Evolutionary conservation across 2,113 vertebrate species (phyloP).

Genomic region (Bufo bufo): DNA sequence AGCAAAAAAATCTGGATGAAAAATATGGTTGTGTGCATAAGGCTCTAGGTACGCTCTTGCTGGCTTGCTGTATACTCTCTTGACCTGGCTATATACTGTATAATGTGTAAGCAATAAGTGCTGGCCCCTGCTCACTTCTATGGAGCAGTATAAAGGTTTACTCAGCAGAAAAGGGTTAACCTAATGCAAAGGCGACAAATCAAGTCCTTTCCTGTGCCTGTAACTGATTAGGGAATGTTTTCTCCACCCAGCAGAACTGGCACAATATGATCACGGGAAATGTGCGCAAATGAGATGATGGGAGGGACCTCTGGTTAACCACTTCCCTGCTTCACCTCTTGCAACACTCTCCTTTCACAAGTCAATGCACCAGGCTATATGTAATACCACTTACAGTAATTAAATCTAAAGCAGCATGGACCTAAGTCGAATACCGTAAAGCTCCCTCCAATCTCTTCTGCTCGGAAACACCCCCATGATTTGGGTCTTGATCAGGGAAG

Average conservation of each 20-base stretch:
- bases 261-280: constrained; percentile 56
- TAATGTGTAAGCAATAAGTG: neutral
- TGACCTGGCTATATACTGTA: neutral
- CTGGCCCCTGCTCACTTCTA: neutral
- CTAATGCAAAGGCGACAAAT: constrained; percentile 44
- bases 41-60: neutral
- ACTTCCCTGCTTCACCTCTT: constrained; percentile 53
- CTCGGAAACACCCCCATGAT: neutral
- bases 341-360: constrained; percentile 26
- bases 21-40: too few relatives aligned
- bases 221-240: constrained; percentile 54
- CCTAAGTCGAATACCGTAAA: neutral
- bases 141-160: neutral
- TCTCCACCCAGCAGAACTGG: constrained; percentile 47
- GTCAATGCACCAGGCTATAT: too few relatives aligned
- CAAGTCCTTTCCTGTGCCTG: constrained; percentile 57
- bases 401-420: neutral
- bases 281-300: constrained; percentile 50
- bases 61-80: neutral
- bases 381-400: neutral
- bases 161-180: constrained; percentile 40
- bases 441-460: neutral
- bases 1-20: too few relatives aligned
- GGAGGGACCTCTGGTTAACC: constrained; percentile 54
- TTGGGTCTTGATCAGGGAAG: neutral